Percentiles rank a stretch among this genome's conserved stretches.
phyloP scores from a whole-genome alignment of 2,113 vertebrate species.

The Neolamprologus cancellatus region DNA sequence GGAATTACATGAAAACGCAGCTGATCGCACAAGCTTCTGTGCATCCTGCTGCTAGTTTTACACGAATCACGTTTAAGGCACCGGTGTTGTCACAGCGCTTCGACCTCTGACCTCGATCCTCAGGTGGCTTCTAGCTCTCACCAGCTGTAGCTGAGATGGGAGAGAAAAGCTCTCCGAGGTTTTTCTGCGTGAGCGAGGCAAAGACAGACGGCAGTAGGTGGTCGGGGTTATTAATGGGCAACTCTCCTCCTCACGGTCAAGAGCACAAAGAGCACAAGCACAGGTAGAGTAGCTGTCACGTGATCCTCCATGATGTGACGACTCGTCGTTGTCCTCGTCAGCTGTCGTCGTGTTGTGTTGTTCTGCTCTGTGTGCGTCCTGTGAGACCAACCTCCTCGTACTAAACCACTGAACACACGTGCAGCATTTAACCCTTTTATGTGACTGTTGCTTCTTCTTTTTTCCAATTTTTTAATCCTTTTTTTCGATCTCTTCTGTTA shows the following conservation, averaged over 20 bases:
- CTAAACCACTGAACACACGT: conserved; percentile 48
- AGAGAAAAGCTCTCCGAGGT: fast-evolving
- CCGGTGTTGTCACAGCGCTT: neutral
- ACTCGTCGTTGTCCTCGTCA: neutral
- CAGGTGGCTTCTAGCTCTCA: neutral
- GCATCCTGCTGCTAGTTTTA: neutral
- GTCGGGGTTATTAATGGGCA: neutral
- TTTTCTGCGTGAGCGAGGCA: neutral
- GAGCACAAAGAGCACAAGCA: neutral
- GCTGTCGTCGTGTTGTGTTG: conserved; percentile 8
- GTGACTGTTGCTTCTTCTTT: conserved; percentile 29
- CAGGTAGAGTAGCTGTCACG: neutral
- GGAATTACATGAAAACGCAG: neutral
- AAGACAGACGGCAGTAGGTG: neutral
- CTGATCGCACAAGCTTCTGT: fast-evolving
- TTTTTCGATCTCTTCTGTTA: conserved; percentile 75
- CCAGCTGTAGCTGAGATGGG: neutral
- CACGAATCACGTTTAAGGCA: neutral
- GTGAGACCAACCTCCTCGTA: neutral
- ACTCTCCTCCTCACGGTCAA: neutral
- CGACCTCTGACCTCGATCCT: neutral
- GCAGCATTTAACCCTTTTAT: conserved; percentile 7
- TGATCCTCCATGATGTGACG: neutral
- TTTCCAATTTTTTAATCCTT: conserved; percentile 65
- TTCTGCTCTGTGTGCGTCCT: conserved; percentile 13